Conservation (phyloP, 2,888 invertebrate species). For the Trileptium ribeirensis region DNA sequence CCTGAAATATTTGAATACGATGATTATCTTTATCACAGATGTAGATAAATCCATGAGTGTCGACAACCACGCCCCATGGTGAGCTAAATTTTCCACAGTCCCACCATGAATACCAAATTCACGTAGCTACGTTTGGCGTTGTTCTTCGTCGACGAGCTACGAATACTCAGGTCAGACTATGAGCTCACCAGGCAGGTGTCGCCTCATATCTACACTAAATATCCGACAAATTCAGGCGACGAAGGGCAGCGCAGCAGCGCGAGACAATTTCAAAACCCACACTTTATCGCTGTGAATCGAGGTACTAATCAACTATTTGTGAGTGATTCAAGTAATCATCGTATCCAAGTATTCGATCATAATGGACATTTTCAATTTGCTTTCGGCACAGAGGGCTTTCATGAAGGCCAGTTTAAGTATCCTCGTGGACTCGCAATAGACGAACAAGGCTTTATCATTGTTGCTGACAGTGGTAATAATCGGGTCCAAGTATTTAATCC, state of each 20-base stretch:
- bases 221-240: too few relatives aligned
- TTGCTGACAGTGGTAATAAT: conserved; percentile 98
- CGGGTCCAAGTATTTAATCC: conserved; percentile 95
- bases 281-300: conserved; percentile 91
- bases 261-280: conserved; percentile 93
- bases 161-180: too few relatives aligned
- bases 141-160: too few relatives aligned
- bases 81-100: conserved; percentile 74
- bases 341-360: conserved; percentile 64
- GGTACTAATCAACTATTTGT: conserved; percentile 84
- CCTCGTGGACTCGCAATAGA: conserved; percentile 97
- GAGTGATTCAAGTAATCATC: conserved; percentile 93
- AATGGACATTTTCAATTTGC: conserved; percentile 71
- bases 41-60: conserved; percentile 89
- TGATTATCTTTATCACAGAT: conserved; percentile 74
- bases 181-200: too few relatives aligned
- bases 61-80: conserved; percentile 97
- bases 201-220: too few relatives aligned
- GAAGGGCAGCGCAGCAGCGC: conserved; percentile 76
- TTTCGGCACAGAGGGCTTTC: conserved; percentile 87
- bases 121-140: too few relatives aligned
- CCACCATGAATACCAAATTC: conserved; percentile 91
- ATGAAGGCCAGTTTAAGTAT: conserved; percentile 93
- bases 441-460: conserved; percentile 92
- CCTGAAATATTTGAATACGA: conserved; percentile 93